A percentile compares a stretch with the other conserved stretches of the same genome.
phyloP scores from a whole-genome alignment of 2,113 vertebrate species.

The Saguinus imperator region DNA sequence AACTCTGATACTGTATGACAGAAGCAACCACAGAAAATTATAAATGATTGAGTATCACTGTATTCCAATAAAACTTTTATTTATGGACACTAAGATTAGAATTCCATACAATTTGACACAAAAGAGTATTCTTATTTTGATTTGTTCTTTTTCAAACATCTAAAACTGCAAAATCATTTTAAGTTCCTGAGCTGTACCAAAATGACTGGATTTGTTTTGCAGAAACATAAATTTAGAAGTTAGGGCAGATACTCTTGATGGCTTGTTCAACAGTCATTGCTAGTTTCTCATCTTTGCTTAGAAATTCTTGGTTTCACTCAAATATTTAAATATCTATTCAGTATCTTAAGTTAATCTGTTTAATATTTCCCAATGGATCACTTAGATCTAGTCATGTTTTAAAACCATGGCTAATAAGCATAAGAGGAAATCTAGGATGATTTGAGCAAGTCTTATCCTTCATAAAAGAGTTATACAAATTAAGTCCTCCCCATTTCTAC shows the following conservation, averaged over 20 bases:
- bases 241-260: not conserved
- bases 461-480: not conserved
- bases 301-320: not conserved
- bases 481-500: not conserved
- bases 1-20: not conserved
- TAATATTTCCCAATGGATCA: not conserved
- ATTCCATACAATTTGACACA: not conserved
- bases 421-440: not conserved
- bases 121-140: not conserved
- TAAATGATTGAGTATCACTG: not conserved
- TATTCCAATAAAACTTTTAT: not conserved
- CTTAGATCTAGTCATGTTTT: not conserved
- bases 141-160: not conserved
- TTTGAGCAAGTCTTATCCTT: not conserved
- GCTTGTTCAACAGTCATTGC: not conserved
- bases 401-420: not conserved
- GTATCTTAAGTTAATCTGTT: not conserved
- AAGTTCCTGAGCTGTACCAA: not conserved
- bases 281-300: not conserved
- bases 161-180: not conserved
- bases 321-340: not conserved
- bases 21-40: not conserved
- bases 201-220: not conserved
- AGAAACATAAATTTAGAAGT: not conserved
- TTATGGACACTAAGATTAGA: not conserved